A percentile compares a stretch with the other conserved stretches of the same genome.
Conservation (phyloP, 2,113 vertebrate genomes). For the Columba livia region DNA sequence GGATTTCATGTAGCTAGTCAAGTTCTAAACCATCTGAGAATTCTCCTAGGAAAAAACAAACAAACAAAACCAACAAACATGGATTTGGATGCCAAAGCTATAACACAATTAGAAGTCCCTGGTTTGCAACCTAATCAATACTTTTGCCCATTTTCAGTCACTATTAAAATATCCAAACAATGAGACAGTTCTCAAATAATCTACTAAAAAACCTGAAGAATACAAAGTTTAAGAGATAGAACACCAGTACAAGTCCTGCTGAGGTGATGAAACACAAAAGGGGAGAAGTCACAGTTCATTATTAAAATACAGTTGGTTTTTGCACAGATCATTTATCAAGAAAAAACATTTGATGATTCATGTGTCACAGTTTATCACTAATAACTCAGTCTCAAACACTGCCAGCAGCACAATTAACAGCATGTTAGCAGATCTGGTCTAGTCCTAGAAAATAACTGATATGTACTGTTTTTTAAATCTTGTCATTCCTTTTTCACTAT, state of each 20-base stretch:
- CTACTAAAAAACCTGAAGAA: neutral
- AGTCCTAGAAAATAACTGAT: neutral
- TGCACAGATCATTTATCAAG: neutral
- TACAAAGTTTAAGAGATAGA: neutral
- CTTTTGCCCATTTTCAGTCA: neutral
- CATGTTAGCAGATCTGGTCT: neutral
- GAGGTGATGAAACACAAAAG: neutral
- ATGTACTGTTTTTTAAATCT: neutral
- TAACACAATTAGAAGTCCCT: neutral
- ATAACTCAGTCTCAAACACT: neutral
- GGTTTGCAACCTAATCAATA: neutral
- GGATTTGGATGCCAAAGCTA: neutral
- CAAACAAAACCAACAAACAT: neutral
- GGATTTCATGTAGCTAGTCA: neutral
- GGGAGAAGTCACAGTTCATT: neutral
- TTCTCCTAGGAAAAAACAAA: neutral
- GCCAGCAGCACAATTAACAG: neutral
- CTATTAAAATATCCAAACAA: neutral
- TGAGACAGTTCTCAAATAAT: neutral
- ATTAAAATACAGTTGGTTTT: neutral
- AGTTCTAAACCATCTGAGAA: neutral
- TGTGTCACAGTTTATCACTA: neutral
- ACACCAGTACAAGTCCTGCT: neutral
- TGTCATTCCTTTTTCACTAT: neutral
- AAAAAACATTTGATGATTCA: neutral